Evolutionary conservation across 2,888 invertebrate species (phyloP).

Genomic region (Thera obeliscata): DNA sequence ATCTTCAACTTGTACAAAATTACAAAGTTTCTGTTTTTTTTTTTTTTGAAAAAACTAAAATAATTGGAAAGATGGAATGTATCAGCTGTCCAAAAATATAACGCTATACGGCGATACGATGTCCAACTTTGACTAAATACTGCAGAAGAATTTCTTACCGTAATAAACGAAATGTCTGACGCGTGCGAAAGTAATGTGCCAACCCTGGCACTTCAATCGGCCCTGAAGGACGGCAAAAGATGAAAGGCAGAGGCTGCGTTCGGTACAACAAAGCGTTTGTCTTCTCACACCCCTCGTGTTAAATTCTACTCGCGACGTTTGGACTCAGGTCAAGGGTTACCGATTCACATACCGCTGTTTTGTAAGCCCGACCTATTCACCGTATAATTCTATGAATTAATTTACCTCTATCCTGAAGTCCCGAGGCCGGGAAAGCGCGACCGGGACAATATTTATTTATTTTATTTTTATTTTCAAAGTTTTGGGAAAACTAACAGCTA

Average conservation of each 20-base stretch:
- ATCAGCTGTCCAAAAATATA: no score
- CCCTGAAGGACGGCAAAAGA: conserved; percentile 66
- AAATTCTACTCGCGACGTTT: conserved; percentile 48
- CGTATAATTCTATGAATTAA: background rate
- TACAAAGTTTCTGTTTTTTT: no score
- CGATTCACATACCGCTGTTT: conserved; percentile 18
- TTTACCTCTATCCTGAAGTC: background rate
- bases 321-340: conserved; percentile 43
- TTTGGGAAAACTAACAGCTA: no score
- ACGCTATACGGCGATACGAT: no score
- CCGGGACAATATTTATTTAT: background rate
- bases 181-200: conserved; percentile 31
- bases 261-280: conserved; percentile 76
- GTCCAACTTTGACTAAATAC: background rate
- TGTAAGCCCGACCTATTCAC: background rate
- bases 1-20: no score
- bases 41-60: no score
- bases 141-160: background rate
- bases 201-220: conserved; percentile 57
- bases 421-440: background rate
- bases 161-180: conserved; percentile 1
- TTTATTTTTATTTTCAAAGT: no score
- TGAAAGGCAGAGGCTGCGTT: conserved; percentile 71
- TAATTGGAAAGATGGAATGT: no score
- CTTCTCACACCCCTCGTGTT: conserved; percentile 59